Base-by-base conservation (phyloP, 2,797 vertebrate genomes). In the Poecile montanus region DNA sequence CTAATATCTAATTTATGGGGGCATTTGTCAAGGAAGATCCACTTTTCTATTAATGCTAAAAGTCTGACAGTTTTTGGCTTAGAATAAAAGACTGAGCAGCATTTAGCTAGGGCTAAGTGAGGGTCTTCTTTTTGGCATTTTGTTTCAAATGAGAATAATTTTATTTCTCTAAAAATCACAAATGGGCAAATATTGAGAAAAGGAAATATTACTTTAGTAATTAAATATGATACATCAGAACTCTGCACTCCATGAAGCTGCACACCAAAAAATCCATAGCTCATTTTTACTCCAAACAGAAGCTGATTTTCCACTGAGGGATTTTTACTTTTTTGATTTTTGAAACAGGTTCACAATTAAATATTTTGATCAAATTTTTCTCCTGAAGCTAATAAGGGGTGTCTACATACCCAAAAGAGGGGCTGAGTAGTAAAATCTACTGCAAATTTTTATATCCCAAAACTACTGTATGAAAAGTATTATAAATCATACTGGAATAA, bases 1-100 rank as follows among this genome's bases (percentile, higher is more conserved):
- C 90, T 97, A 96, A 97, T 97, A 96, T 96, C 94, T 94, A 97
- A 97, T 97, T 97, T 97, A 97, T 97, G 77, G 93, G 85, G 73
- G 74, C 85, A 94, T 97, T 97, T 97, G 87, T 97, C 96, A 97
- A 90, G 78, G 92, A 96, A 97, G 91, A 97, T 89, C 89, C 85
- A 94, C 88, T 96, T 72, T 81, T 95, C 74, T 94, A 81, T 78
- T 93, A 96, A 90, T 87, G 77, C 71, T 90, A 88, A 83, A 97
- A 23, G 23, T 94, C 85, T 95, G 93, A 66, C 84, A 88, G 71
- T 29, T 97, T 93, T 78, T 62, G 73, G 58, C 92, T 94, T 96
- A 93, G 54, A 95, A 91, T 78, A 92, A 85, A 80, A 70, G 73
- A 83, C 30, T 86, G 81, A 2, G 10, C 27, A 89, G 84, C 80